Base-by-base conservation (phyloP, 2,113 vertebrate species). In the Bufo gargarizans region DNA sequence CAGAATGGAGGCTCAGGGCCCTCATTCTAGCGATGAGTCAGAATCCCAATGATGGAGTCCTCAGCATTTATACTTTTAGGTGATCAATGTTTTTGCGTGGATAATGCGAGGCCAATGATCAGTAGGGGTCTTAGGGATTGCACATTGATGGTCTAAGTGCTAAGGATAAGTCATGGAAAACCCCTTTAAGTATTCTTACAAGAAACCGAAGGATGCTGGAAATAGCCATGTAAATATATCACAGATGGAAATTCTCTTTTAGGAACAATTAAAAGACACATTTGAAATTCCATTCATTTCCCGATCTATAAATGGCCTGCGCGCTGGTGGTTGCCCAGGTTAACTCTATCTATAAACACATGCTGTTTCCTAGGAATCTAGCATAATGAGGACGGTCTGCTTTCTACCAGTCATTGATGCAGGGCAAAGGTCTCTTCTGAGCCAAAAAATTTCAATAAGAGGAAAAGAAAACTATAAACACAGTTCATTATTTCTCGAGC, bases 401-500 rank as follows among this genome's bases (percentile, higher is more conserved):
- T 47, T 20, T 76, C 72, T 20, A 20, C 45, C 72, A 50, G 6
- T 49, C 69, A 59, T 14, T 11, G 84, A 72, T 50, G 67, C 72
- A 17, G 55, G 6, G 72, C 74, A 76, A 77, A 65, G 56, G 74
- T 78, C 85, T 78, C 58, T 0, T 63, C 43, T 22, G 14, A 63
- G 74, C 58, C 85, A 65, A 63, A 71, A 63, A 50, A 61, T 13
- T 47, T 76, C 55, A 63, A 74, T 49, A 43, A 77, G 71, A 58
- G 84, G 71, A 85, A 85, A 85, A 45, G 50, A 55, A 61, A 85
- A n/a, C 61, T 13, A 61, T 77, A 77, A 85, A 85, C 84, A 85
- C 84, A 59, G 63, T 77, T 74, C 84, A 85, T 85, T 85, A 85
- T 45, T 77, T 58, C 84, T 59, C 33, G 22, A 3, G 22, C 33